Base-by-base conservation (phyloP, 2,797 vertebrate species). In the Lithobates pipiens region DNA sequence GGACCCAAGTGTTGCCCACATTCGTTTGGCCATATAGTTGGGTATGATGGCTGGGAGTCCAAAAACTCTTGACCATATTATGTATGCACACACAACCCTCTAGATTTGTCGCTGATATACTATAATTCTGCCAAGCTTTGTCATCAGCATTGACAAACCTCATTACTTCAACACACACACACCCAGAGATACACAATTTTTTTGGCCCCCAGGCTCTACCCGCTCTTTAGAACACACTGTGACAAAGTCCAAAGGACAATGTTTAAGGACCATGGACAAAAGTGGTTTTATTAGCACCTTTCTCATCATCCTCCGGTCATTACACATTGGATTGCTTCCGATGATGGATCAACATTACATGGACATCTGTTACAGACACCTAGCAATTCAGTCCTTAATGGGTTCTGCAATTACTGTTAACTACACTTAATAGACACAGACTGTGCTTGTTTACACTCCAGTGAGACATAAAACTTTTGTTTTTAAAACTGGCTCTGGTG, bases 311-410 rank as follows among this genome's bases (percentile, higher is more conserved):
- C 70, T 36, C 44, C 32, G 44, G 29, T 70, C 78, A 80, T 80
- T 71, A 80, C 78, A 80, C 67, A 71, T 15, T 46, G 46, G 44
- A 80, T 80, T 80, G 78, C 68, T 80, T 80, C 78, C 78, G 78
- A 25, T 21, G 10, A 50, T 11, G 44, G 44, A 70, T 71, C 36
- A 71, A 71, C 78, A 27, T 71, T 54, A 80, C 44, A 70, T 25
- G 50, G 32, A 71, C 77, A 80, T 54, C 77, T 80, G 77, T 70
- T 80, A 44, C 16, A 44, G 63, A 50, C 77, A 70, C 27, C 27
- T 16, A 80, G 67, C 32, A 70, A 70, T 46, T 70, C n/a, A 39
- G 10, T 72, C 18, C 34, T 72, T 70, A 80, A 70, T 54, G 44
- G 44, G 6, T 54, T 10, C 27, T 25, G 27, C 27, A 44, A 32